Percentiles rank a stretch among this genome's conserved stretches.
These are phyloP conservation scores for Colletes gigas DNA, from an alignment of 1,140 invertebrate genomes.

Conservation along the genomic window DNA sequence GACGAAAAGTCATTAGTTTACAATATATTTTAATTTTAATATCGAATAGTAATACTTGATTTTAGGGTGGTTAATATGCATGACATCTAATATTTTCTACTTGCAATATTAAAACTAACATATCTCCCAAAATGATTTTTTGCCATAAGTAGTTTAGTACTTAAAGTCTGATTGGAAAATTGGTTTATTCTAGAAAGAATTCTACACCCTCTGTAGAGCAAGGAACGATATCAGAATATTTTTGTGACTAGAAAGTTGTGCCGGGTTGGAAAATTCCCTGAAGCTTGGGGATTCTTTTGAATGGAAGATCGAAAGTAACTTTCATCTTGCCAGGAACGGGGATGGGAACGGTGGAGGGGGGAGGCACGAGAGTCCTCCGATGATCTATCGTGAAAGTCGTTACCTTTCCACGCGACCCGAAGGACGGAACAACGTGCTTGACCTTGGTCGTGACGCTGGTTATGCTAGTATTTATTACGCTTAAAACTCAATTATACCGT, in stretches of 20 bases:
- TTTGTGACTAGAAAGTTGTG: neutral
- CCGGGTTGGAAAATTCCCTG: neutral
- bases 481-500: conserved; percentile 31
- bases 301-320: neutral
- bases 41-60: no score
- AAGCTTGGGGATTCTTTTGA: neutral
- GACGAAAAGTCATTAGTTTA: no score
- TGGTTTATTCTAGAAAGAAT: no score
- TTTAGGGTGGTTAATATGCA: no score
- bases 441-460: conserved; percentile 36
- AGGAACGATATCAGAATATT: neutral
- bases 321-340: neutral
- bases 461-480: conserved; percentile 40
- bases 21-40: no score
- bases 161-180: no score
- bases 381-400: conserved; percentile 28
- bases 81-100: no score
- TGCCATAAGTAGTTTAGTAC: no score
- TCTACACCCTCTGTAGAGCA: neutral
- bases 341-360: neutral
- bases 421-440: neutral
- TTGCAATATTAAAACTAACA: no score
- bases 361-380: conserved; percentile 15
- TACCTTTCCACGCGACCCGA: conserved; percentile 20
- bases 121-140: no score